Evolutionary conservation across 2,113 vertebrate genomes (phyloP).

Genomic region (Meles meles): DNA sequence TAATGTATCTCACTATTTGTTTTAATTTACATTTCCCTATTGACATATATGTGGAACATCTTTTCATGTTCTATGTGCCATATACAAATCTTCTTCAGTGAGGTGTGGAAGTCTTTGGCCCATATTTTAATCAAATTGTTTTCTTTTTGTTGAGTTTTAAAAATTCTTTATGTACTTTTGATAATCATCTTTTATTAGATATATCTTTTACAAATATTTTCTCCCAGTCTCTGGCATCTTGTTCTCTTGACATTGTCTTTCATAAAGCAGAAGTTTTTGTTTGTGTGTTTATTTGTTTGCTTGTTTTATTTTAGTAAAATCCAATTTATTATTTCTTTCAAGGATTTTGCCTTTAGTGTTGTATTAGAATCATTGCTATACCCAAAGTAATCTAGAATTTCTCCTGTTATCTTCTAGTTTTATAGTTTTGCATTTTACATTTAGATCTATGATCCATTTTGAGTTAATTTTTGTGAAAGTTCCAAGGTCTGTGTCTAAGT

Average conservation of each 20-base stretch:
- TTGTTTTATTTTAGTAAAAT: neutral
- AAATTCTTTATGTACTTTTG: neutral
- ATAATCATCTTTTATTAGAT: neutral
- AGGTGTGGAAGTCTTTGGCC: neutral
- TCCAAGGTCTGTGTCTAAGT: neutral
- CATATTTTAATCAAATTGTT: neutral
- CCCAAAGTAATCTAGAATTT: neutral
- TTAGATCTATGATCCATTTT: neutral
- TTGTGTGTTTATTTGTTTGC: neutral
- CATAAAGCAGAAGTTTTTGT: neutral
- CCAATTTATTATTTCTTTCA: neutral
- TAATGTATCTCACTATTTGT: neutral
- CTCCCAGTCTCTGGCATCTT: neutral
- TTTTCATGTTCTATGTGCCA: neutral
- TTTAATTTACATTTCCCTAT: neutral
- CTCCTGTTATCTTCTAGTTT: neutral
- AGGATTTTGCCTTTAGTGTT: neutral
- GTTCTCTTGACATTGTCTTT: neutral
- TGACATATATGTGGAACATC: neutral
- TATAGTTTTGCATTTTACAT: neutral
- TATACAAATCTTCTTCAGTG: neutral
- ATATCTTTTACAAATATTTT: neutral
- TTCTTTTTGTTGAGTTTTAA: neutral
- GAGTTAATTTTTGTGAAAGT: neutral
- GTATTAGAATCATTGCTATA: neutral